These are phyloP conservation scores for Epizoanthus illoricatus DNA, from an alignment of 92 coral and sea anemone genomes.

Conservation along the genomic window DNA sequence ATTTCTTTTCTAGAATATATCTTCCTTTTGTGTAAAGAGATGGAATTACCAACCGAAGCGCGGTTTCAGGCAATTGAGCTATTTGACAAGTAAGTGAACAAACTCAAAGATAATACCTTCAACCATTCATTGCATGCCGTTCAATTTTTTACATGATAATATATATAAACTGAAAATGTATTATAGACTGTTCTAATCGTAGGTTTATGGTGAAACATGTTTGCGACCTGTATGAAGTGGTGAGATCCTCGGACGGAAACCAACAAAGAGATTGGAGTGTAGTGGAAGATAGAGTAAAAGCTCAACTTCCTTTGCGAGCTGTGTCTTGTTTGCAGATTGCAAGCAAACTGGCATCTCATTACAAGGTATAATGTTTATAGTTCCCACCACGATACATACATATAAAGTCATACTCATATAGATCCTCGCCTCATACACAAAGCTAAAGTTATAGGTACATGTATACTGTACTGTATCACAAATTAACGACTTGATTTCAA, in stretches of 20 bases:
- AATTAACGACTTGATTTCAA: no score
- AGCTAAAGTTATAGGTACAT: background rate
- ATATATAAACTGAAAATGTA: no score
- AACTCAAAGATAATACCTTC: background rate
- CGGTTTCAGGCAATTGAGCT: conserved; percentile 89
- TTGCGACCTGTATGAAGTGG: conserved; percentile 74
- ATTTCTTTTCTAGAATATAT: conserved; percentile 68
- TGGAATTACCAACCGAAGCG: conserved; percentile 81
- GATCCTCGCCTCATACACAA: background rate
- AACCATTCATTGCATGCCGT: background rate
- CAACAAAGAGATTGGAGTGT: conserved; percentile 86
- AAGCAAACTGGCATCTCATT: conserved; percentile 89
- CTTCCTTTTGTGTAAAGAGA: conserved; percentile 83
- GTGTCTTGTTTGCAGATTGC: conserved; percentile 94
- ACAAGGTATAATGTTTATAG: conserved; percentile 61
- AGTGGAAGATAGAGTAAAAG: conserved; percentile 80
- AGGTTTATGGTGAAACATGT: conserved; percentile 97
- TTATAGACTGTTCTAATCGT: background rate
- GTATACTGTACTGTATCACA: no score
- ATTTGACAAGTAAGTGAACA: conserved; percentile 79
- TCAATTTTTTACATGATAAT: no score
- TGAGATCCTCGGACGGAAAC: conserved; percentile 75
- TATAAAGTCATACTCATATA: background rate
- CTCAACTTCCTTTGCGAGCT: conserved; percentile 86
- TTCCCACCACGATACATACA: background rate